phyloP scores from a whole-genome alignment of 2,797 vertebrate genomes.

The Anas georgica region DNA sequence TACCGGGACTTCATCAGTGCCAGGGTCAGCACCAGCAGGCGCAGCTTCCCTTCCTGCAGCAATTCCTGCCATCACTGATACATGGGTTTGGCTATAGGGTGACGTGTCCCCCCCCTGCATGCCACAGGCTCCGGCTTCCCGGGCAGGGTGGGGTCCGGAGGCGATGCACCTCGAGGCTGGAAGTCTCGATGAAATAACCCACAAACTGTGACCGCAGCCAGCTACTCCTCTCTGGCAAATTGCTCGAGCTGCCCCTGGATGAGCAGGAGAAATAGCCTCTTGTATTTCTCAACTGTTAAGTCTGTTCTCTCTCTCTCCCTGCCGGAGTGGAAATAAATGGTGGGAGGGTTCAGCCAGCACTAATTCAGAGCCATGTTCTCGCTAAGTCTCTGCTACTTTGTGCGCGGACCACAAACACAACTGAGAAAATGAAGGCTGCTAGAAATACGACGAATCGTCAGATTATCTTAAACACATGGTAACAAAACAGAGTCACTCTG shows the following conservation, averaged over 20 bases:
- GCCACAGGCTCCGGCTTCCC: not conserved
- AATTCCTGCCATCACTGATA: not conserved
- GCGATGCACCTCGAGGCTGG: not conserved
- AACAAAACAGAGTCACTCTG: slow-evolving; percentile 58
- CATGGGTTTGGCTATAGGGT: not conserved
- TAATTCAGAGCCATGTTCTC: not conserved
- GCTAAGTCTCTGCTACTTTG: not conserved
- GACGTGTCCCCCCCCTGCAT: not conserved
- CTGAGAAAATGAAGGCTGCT: not conserved
- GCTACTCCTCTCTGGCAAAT: not conserved
- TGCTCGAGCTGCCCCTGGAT: not conserved
- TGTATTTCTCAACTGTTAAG: not conserved
- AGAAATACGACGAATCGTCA: slow-evolving; percentile 18
- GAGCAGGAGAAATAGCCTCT: slow-evolving; percentile 13
- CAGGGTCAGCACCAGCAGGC: fast-evolving
- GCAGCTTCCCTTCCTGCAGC: not conserved
- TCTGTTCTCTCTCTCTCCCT: not conserved
- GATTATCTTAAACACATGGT: slow-evolving; percentile 45
- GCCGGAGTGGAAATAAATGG: slow-evolving; percentile 24
- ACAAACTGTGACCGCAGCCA: not conserved
- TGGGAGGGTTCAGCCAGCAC: slow-evolving; percentile 48
- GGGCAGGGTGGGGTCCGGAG: not conserved
- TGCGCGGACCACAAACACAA: slow-evolving; percentile 19
- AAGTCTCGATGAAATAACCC: not conserved
- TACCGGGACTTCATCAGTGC: not conserved